Evolutionary conservation across 2,888 invertebrate species (phyloP).

Genomic region (Sinhomidia bicolor): DNA sequence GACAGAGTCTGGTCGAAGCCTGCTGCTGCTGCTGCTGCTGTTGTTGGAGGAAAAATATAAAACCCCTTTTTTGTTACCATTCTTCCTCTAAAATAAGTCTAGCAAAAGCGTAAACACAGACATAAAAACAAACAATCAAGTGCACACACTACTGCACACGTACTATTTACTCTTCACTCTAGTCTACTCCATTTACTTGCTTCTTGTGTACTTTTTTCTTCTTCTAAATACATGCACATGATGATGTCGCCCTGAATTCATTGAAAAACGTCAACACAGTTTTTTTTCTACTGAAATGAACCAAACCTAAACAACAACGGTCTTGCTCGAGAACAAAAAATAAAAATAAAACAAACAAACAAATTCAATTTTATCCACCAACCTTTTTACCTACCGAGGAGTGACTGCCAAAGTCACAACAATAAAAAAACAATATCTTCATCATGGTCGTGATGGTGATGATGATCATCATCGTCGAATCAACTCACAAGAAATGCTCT

Average conservation of each 20-base stretch:
- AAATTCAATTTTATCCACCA: too few species aligned
- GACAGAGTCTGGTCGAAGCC: conserved; percentile 9
- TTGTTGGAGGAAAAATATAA: too few species aligned
- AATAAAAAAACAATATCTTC: conserved; percentile 3
- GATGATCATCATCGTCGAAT: too few species aligned
- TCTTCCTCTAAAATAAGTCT: conserved; percentile 1
- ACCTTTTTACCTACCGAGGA: conserved; percentile 13
- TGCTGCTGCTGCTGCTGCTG: too few species aligned
- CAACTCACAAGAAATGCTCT: conserved; percentile 24
- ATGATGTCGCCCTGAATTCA: conserved; percentile 63
- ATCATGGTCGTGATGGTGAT: background rate
- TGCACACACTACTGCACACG: background rate
- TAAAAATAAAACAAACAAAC: too few species aligned
- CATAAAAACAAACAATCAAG: background rate
- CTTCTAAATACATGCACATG: conserved; percentile 59
- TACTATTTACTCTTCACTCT: too few species aligned
- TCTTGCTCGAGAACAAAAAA: background rate
- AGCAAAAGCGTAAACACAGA: conserved; percentile 5
- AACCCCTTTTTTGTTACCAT: conserved; percentile 3
- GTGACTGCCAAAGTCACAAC: conserved; percentile 5
- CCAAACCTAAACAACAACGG: background rate
- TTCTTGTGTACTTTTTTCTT: too few species aligned
- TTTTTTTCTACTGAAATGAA: too few species aligned
- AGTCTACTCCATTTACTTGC: too few species aligned
- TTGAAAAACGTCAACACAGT: background rate